A percentile compares a stretch with the other conserved stretches of the same genome.
These are phyloP conservation scores for Perithous albicinctus DNA, from an alignment of 2,888 invertebrate genomes.

Conservation along the genomic window DNA sequence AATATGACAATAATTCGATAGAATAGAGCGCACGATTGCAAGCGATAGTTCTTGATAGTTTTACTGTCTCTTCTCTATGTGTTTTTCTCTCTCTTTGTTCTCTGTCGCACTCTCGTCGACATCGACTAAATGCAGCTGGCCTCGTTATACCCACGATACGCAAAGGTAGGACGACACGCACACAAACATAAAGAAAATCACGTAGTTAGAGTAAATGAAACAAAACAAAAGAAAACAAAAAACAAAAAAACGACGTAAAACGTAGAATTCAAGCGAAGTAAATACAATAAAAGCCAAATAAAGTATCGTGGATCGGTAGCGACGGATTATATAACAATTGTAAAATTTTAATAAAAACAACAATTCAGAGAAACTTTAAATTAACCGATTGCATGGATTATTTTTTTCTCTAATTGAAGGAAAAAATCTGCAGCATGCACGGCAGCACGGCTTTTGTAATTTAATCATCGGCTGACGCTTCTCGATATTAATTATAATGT, in stretches of 20 bases:
- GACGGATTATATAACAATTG: not conserved
- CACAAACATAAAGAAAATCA: constrained; percentile 15
- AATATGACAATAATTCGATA: constrained; percentile 22
- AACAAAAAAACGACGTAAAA: not conserved
- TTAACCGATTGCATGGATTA: not conserved
- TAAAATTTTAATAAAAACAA: not conserved
- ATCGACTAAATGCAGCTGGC: constrained; percentile 80
- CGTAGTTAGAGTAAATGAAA: too few relatives aligned
- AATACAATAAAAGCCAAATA: not conserved
- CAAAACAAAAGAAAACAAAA: too few relatives aligned
- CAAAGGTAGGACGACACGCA: constrained; percentile 82
- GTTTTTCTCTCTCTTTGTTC: constrained; percentile 82
- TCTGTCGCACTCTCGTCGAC: constrained; percentile 78
- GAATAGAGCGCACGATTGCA: constrained; percentile 67
- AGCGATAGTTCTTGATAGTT: constrained; percentile 70
- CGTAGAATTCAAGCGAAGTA: constrained; percentile 1
- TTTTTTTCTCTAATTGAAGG: not conserved
- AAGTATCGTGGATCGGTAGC: constrained; percentile 7
- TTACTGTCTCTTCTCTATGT: constrained; percentile 70
- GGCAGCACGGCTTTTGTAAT: constrained; percentile 60
- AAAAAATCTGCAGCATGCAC: constrained; percentile 39
- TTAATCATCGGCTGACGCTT: constrained; percentile 50
- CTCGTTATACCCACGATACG: constrained; percentile 84
- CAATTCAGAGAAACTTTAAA: not conserved
- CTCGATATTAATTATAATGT: constrained; percentile 14